Base-by-base conservation (phyloP, 37 sponge, comb jelly and placozoan genomes). In the Amphimedon queenslandica region DNA sequence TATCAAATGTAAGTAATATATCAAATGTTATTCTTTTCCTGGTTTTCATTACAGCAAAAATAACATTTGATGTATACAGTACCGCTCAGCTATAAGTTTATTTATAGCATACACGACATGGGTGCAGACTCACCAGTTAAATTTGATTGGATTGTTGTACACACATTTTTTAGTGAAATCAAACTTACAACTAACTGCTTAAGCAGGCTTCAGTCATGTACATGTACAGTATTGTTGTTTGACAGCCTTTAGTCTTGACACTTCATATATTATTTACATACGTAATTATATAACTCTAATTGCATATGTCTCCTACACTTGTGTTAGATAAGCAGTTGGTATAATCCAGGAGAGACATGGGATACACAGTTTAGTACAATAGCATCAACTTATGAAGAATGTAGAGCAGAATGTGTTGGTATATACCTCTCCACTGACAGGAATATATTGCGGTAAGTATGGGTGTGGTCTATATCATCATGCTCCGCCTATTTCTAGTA, bases 391-490 rank as follows among this genome's bases (percentile, higher is more conserved):
- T 95, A 95, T 56, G 96, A 95, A 66, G 96, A 95, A 64, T 95
- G 96, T 58, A 57, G 92, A 37, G 96, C 96, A 1, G 96, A 95
- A 71, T 95, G 96, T 80, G 96, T 95, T 30, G 96, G 96, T 0
- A 76, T 95, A 40, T 92, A 92, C 60, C 82, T 95, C 65, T 88
- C 93, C 55, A 82, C 88, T 43, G 43, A 60, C 37, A 23, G 36
- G 32, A 83, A 92, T 57, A 81, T 95, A 20, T 93, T 95, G 34
- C 82, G 75, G 95, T 93, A 40, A 30, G 28, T 35, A 51, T 25
- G 8, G 55, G 5, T 13, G 4, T n/a, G 27, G 28, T 56, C 13
- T 13, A 18, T 13, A 47, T 18, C 53, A 18, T 47, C 53, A 47
- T 47, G 58, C 33, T 37, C 11, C 72, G 5, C 8, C 5, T 38